These are phyloP conservation scores for Thereva unica DNA, from an alignment of 2,888 invertebrate genomes.

Conservation along the genomic window DNA sequence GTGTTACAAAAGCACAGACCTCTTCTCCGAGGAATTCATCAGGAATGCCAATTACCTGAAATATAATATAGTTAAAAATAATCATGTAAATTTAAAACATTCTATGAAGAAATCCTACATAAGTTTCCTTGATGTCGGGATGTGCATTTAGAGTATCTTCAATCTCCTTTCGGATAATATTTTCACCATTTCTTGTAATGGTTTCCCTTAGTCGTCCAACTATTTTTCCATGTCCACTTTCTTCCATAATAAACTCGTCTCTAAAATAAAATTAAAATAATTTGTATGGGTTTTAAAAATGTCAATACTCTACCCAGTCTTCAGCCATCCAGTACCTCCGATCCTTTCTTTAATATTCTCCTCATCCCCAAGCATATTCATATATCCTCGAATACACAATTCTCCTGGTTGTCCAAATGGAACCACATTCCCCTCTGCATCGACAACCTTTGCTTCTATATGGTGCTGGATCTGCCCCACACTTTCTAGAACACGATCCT, in stretches of 20 bases:
- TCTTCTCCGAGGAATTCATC: slow-evolving; percentile 76
- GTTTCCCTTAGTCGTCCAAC: slow-evolving; percentile 76
- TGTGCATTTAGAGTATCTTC: slow-evolving; percentile 73
- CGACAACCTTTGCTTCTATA: slow-evolving; percentile 64
- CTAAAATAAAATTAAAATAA: slow-evolving; percentile 42
- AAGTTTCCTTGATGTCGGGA: slow-evolving; percentile 69
- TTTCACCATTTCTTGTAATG: slow-evolving; percentile 81
- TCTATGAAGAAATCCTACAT: slow-evolving; percentile 58
- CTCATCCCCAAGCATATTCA: slow-evolving; percentile 70
- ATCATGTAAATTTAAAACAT: background rate
- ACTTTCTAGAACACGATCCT: slow-evolving; percentile 58
- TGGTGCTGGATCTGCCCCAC: slow-evolving; percentile 65
- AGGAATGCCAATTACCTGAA: slow-evolving; percentile 69
- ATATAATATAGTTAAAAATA: background rate
- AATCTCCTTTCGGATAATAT: slow-evolving; percentile 79
- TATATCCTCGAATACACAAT: slow-evolving; percentile 71
- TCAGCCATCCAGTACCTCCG: slow-evolving; percentile 71
- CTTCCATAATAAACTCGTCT: slow-evolving; percentile 64
- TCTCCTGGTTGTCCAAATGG: slow-evolving; percentile 73
- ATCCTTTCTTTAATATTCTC: slow-evolving; percentile 71
- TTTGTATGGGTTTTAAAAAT: background rate
- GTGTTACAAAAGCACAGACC: slow-evolving; percentile 66
- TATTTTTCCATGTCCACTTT: slow-evolving; percentile 69
- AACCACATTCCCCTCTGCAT: slow-evolving; percentile 65
- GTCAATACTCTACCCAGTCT: slow-evolving; percentile 64